A percentile compares a stretch with the other conserved stretches of the same genome.
Evolutionary conservation across 2,797 vertebrate species (phyloP).

Genomic region (Aphelocoma californica): DNA sequence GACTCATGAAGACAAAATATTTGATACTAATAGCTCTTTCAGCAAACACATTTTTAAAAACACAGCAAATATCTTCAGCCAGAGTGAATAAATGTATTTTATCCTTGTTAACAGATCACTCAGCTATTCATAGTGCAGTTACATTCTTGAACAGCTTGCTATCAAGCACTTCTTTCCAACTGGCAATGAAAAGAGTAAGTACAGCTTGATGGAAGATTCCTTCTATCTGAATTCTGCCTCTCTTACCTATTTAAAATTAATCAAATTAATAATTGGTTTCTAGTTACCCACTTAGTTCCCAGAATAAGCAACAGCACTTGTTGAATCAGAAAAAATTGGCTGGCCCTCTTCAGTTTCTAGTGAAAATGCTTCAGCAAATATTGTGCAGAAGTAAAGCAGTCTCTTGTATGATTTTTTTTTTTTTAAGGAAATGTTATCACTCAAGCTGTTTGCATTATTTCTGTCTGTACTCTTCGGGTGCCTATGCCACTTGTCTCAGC

Average conservation of each 20-base stretch:
- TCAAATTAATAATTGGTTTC: slow-evolving; percentile 22
- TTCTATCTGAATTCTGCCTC: background rate
- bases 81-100: background rate
- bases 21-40: background rate
- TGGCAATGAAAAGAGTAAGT: background rate
- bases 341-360: background rate
- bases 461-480: background rate
- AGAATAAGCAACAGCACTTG: background rate
- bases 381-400: background rate
- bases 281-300: background rate
- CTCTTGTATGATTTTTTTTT: background rate
- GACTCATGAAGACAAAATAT: slow-evolving; percentile 1
- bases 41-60: background rate
- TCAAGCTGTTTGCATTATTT: background rate
- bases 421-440: background rate
- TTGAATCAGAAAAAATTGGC: background rate
- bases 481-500: background rate
- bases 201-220: background rate
- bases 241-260: background rate
- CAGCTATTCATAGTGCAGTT: background rate
- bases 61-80: background rate
- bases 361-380: slow-evolving; percentile 9
- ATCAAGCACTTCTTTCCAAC: background rate
- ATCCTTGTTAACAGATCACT: background rate
- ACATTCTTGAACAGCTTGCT: background rate